Evolutionary conservation across 2,797 vertebrate species (phyloP).

Genomic region (Ispidina picta): DNA sequence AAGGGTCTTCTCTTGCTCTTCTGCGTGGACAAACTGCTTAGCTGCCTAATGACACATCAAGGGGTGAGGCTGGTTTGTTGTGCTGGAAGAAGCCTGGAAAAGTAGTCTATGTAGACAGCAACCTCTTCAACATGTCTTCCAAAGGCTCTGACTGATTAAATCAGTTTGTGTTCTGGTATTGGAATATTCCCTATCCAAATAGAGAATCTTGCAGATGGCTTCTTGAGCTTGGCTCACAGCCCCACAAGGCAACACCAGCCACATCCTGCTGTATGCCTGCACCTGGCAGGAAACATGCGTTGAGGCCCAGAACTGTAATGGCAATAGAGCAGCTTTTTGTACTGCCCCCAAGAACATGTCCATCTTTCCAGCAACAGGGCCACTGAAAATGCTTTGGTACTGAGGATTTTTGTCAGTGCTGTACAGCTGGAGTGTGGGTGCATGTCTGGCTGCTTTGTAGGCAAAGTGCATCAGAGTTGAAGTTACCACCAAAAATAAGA

Average conservation of each 20-base stretch:
- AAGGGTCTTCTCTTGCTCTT: background rate
- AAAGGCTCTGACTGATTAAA: background rate
- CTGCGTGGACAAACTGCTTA: background rate
- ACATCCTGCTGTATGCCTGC: background rate
- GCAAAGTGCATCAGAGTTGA: background rate
- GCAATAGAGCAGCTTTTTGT: background rate
- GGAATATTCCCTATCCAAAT: background rate
- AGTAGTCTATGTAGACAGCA: background rate
- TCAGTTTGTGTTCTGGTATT: background rate
- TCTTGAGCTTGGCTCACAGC: background rate
- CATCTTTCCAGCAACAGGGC: background rate
- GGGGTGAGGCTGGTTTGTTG: background rate
- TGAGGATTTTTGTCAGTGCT: background rate
- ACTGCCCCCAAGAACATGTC: background rate
- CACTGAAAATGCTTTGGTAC: background rate
- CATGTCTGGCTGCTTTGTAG: background rate
- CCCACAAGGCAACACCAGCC: background rate
- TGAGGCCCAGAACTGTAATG: rapidly evolving
- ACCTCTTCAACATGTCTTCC: background rate
- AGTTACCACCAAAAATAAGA: background rate
- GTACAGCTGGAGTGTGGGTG: background rate
- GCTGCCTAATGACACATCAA: background rate
- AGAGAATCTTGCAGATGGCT: background rate
- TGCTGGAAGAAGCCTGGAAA: background rate
- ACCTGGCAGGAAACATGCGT: background rate